Evolutionary conservation across 2,888 invertebrate species (phyloP).

Genomic region (Melolontha melolontha): DNA sequence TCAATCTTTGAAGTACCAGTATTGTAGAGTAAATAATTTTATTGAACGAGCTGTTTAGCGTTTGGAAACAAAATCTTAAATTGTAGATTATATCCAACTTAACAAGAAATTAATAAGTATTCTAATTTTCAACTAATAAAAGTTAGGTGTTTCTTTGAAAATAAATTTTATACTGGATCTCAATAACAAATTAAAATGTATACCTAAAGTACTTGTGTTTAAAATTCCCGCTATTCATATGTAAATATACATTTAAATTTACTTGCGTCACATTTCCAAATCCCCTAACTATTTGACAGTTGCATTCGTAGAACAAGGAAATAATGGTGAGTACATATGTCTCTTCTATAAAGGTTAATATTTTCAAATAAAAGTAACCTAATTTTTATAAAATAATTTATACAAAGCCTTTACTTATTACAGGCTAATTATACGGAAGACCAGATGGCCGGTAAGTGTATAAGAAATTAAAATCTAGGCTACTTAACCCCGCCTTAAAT

Average conservation of each 20-base stretch:
- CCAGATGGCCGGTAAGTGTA: constrained; percentile 89
- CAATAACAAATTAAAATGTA: too few species aligned
- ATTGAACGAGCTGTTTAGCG: too few species aligned
- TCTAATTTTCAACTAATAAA: too few species aligned
- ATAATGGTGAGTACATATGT: constrained; percentile 55
- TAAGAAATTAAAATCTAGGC: constrained; percentile 62
- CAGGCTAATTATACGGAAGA: constrained; percentile 92
- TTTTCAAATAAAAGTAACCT: constrained; percentile 5
- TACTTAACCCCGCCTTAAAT: constrained; percentile 63
- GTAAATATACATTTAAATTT: constrained; percentile 39
- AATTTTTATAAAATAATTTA: constrained; percentile 23
- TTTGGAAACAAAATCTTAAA: too few species aligned
- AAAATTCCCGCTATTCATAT: constrained; percentile 48
- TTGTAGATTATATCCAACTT: too few species aligned
- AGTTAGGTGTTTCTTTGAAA: too few species aligned
- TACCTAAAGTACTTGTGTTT: constrained; percentile 28
- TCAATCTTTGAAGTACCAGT: too few species aligned
- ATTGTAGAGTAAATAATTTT: too few species aligned
- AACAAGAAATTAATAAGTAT: too few species aligned
- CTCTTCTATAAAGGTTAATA: constrained; percentile 13
- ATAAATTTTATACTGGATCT: too few species aligned
- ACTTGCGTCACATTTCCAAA: constrained; percentile 38
- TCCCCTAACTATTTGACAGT: constrained; percentile 54
- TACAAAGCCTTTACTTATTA: constrained; percentile 59
- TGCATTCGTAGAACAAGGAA: constrained; percentile 48